phyloP scores from a whole-genome alignment of 2,113 vertebrate genomes.

The Thunnus maccoyii region DNA sequence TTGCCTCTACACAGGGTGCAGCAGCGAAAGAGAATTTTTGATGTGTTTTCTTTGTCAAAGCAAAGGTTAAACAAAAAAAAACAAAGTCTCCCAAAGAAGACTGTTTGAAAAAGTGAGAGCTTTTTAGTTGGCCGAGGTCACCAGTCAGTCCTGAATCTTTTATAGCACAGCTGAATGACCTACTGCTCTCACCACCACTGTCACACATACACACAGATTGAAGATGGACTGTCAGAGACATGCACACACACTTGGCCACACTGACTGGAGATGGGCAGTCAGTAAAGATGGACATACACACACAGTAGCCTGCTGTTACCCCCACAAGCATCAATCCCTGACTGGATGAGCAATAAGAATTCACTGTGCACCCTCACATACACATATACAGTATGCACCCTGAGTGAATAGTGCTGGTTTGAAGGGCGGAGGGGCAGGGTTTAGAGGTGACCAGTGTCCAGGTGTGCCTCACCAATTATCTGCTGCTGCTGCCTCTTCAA shows the following conservation, averaged over 20 bases:
- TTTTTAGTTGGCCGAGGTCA: conserved; percentile 62
- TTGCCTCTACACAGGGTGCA: conserved; percentile 16
- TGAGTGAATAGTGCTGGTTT: conserved; percentile 68
- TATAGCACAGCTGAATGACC: conserved; percentile 64
- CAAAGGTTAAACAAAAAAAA: conserved; percentile 70
- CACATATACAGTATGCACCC: conserved; percentile 31
- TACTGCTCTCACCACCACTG: conserved; percentile 35
- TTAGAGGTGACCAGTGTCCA: conserved; percentile 78
- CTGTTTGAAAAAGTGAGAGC: conserved; percentile 43
- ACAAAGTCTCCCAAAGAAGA: conserved; percentile 38
- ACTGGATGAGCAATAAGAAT: conserved; percentile 30
- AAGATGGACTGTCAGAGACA: conserved; percentile 12
- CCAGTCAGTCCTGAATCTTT: conserved; percentile 73
- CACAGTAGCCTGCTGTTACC: conserved; percentile 39
- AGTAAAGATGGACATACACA: conserved; percentile 23
- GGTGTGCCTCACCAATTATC: conserved; percentile 81
- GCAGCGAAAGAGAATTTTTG: conserved; percentile 56
- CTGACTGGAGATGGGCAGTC: conserved; percentile 46
- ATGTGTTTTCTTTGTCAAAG: conserved; percentile 66
- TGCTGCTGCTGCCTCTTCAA: conserved; percentile 56
- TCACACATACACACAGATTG: conserved; percentile 26
- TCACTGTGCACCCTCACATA: conserved; percentile 29
- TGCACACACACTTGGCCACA: conserved; percentile 44
- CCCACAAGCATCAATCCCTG: conserved; percentile 37
- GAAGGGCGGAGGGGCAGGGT: conserved; percentile 71